Conservation (phyloP, 2,113 vertebrate species). For the Myrmophylax atrothorax region DNA sequence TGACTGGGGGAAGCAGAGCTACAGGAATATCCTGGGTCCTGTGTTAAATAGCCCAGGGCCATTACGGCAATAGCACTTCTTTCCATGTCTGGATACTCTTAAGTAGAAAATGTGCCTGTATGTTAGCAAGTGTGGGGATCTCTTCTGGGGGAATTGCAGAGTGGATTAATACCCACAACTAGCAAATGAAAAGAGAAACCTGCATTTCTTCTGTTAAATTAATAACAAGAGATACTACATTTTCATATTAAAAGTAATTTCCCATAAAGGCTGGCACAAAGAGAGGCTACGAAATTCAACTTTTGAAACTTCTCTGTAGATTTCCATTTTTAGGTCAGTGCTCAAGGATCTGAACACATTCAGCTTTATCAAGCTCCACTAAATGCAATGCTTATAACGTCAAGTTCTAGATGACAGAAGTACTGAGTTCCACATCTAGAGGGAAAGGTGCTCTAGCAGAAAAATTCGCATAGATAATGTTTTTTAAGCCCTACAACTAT, state of each 20-base stretch:
- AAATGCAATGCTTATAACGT: not conserved
- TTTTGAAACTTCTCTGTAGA: not conserved
- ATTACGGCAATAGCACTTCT: not conserved
- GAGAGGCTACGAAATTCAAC: not conserved
- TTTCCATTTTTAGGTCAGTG: not conserved
- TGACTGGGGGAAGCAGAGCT: not conserved
- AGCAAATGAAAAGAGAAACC: not conserved
- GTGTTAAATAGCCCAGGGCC: rapidly evolving
- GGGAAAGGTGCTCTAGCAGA: not conserved
- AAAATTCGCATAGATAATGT: rapidly evolving
- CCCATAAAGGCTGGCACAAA: not conserved
- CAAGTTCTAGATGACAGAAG: not conserved
- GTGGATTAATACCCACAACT: not conserved
- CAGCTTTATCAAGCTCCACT: not conserved
- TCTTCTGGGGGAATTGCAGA: not conserved
- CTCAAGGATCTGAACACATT: not conserved
- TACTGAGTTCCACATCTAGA: not conserved
- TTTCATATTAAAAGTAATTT: not conserved
- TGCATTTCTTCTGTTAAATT: not conserved
- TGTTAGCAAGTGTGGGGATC: not conserved
- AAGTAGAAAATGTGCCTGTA: not conserved
- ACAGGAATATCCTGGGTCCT: not conserved
- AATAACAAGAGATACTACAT: not conserved
- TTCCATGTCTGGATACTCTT: not conserved
- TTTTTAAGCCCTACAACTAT: not conserved